These are phyloP conservation scores for Leuctra nigra DNA, from an alignment of 2,888 invertebrate species.

Conservation along the genomic window DNA sequence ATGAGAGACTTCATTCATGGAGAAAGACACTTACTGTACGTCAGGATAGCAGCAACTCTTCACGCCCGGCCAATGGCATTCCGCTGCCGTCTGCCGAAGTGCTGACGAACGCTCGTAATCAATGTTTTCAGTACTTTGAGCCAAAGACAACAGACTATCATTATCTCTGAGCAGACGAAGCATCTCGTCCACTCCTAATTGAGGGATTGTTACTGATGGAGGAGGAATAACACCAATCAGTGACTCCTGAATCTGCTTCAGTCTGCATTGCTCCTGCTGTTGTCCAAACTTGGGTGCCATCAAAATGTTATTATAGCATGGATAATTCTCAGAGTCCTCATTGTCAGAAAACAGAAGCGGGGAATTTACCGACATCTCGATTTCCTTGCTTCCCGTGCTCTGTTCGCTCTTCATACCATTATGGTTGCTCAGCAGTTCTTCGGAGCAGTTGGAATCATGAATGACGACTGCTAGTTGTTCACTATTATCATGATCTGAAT, in stretches of 20 bases:
- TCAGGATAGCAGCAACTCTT: constrained; percentile 59
- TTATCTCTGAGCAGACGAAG: constrained; percentile 42
- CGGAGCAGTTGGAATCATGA: too few species aligned
- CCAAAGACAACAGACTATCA: constrained; percentile 10
- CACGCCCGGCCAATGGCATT: constrained; percentile 59
- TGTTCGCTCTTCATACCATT: too few species aligned
- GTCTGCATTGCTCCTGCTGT: constrained; percentile 38
- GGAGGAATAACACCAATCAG: constrained; percentile 67
- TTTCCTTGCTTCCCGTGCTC: too few species aligned
- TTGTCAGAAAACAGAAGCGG: constrained; percentile 63
- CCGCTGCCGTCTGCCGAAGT: too few species aligned
- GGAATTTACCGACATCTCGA: constrained; percentile 35
- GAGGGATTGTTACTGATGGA: constrained; percentile 62
- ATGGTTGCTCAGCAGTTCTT: too few species aligned
- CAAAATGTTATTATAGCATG: not conserved
- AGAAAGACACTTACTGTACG: constrained; percentile 55
- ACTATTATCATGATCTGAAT: too few species aligned
- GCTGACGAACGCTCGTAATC: too few species aligned
- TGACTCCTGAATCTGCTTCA: constrained; percentile 48
- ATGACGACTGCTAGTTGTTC: too few species aligned
- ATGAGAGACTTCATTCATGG: too few species aligned
- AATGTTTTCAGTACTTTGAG: not conserved
- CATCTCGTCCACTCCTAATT: constrained; percentile 58
- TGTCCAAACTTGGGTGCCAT: not conserved
- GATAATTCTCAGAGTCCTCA: constrained; percentile 40